A percentile compares a stretch with the other conserved stretches of the same genome.
These are phyloP conservation scores for Drosophila quinaria DNA, from an alignment of 2,888 invertebrate species.

Conservation along the genomic window DNA sequence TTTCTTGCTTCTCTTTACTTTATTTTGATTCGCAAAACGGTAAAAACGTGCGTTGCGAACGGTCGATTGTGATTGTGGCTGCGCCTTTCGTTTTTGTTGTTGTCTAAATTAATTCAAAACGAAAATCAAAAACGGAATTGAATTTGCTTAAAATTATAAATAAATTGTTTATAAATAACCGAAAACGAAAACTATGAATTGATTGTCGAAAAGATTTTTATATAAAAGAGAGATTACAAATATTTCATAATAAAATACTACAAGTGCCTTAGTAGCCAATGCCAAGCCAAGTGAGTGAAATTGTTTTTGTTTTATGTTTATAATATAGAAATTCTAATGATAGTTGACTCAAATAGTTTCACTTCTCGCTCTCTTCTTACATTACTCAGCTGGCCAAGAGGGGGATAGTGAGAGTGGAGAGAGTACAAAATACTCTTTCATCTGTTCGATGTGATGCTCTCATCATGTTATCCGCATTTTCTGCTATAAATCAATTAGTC, in stretches of 20 bases:
- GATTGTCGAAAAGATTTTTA: slow-evolving; percentile 7
- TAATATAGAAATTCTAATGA: background rate
- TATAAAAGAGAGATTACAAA: background rate
- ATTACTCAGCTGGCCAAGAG: background rate
- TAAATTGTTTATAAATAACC: slow-evolving; percentile 23
- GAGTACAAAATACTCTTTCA: background rate
- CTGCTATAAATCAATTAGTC: slow-evolving; percentile 54
- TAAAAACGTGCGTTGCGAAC: slow-evolving; percentile 42
- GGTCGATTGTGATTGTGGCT: slow-evolving; percentile 22
- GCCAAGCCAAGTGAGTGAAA: slow-evolving; percentile 27
- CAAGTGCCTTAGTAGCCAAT: slow-evolving; percentile 20
- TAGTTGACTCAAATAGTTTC: background rate
- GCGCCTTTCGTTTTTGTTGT: slow-evolving; percentile 24
- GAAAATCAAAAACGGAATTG: background rate
- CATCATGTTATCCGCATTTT: slow-evolving; percentile 24
- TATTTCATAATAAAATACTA: slow-evolving; percentile 3
- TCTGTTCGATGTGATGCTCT: slow-evolving; percentile 7
- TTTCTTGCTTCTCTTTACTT: slow-evolving; percentile 41
- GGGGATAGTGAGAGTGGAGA: background rate
- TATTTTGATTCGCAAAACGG: slow-evolving; percentile 37
- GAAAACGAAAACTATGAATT: slow-evolving; percentile 1
- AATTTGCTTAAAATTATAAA: background rate
- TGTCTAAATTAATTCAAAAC: slow-evolving; percentile 10
- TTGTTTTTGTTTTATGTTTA: slow-evolving; percentile 1
- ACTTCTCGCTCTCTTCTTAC: background rate